Percentiles rank a stretch among this genome's conserved stretches.
phyloP scores from a whole-genome alignment of 2,888 invertebrate genomes.

The Lathronympha strigana region DNA sequence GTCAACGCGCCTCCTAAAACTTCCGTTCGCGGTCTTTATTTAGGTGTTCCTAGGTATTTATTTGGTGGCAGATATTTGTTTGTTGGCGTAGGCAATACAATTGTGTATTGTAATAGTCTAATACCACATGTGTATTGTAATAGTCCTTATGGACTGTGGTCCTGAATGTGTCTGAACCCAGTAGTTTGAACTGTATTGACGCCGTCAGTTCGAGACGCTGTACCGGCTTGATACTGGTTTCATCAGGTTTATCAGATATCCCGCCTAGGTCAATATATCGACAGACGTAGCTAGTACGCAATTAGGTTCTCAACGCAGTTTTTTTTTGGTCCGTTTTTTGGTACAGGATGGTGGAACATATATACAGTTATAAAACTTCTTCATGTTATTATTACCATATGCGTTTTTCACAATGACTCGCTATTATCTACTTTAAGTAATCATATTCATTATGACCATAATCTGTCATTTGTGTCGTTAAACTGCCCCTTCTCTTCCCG shows the following conservation, averaged over 20 bases:
- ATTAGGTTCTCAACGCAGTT: conserved; percentile 2
- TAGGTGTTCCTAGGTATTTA: too few relatives aligned
- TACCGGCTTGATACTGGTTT: conserved; percentile 18
- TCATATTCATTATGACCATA: too few relatives aligned
- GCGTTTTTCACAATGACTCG: too few relatives aligned
- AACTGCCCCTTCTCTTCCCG: too few relatives aligned
- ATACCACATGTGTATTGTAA: too few relatives aligned
- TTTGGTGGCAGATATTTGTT: too few relatives aligned
- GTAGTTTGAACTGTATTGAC: conserved; percentile 8
- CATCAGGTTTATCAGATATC: conserved; percentile 17
- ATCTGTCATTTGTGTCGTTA: too few relatives aligned
- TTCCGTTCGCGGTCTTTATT: neutral
- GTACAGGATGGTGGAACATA: neutral
- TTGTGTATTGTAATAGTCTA: too few relatives aligned
- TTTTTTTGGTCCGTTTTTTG: neutral
- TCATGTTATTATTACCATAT: too few relatives aligned
- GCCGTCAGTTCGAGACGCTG: neutral
- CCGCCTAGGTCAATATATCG: conserved; percentile 13
- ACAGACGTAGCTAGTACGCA: neutral
- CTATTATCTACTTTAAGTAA: too few relatives aligned
- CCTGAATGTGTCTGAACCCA: neutral
- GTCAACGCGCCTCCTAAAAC: neutral
- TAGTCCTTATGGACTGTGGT: neutral
- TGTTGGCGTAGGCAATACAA: too few relatives aligned
- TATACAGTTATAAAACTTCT: too few relatives aligned